Percentiles rank a stretch among this genome's conserved stretches.
phyloP scores from a whole-genome alignment of 37 sponge, comb jelly and placozoan species.

The Halichondria panicea region DNA sequence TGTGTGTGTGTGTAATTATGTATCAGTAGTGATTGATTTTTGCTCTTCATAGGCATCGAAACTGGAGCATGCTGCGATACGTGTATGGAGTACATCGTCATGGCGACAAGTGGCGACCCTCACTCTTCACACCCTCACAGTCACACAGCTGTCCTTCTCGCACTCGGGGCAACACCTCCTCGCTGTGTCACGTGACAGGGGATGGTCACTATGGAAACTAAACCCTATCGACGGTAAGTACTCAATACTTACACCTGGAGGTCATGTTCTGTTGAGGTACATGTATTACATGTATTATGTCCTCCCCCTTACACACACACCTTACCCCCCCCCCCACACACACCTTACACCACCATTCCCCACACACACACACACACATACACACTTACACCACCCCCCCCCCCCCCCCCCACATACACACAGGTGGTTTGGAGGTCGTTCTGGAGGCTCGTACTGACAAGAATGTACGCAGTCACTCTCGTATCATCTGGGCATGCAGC shows the following conservation, averaged over 20 bases:
- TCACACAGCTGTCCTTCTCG: slow-evolving; percentile 90
- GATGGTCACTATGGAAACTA: slow-evolving; percentile 90
- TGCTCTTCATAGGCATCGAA: slow-evolving; percentile 72
- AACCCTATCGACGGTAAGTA: slow-evolving; percentile 13
- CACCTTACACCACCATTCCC: neutral
- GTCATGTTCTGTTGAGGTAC: neutral
- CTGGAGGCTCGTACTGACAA: slow-evolving; percentile 48
- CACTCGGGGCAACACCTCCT: slow-evolving; percentile 55
- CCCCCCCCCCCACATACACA: neutral
- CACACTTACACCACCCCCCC: neutral
- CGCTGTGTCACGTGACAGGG: slow-evolving; percentile 87
- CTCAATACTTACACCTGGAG: neutral
- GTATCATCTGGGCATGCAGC: slow-evolving; percentile 89
- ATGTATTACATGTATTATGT: slow-evolving; percentile 1
- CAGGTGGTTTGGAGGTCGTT: slow-evolving; percentile 39
- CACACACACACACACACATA: neutral
- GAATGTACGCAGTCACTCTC: slow-evolving; percentile 47
- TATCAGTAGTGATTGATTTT: neutral
- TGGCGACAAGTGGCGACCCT: slow-evolving; percentile 77
- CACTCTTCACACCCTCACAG: slow-evolving; percentile 78
- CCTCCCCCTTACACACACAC: neutral
- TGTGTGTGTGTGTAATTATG: neutral
- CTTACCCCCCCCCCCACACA: neutral
- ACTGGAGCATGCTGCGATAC: slow-evolving; percentile 80
- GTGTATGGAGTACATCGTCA: slow-evolving; percentile 64